Evolutionary conservation across 2,888 invertebrate genomes (phyloP).

Genomic region (Chrysolina americana): DNA sequence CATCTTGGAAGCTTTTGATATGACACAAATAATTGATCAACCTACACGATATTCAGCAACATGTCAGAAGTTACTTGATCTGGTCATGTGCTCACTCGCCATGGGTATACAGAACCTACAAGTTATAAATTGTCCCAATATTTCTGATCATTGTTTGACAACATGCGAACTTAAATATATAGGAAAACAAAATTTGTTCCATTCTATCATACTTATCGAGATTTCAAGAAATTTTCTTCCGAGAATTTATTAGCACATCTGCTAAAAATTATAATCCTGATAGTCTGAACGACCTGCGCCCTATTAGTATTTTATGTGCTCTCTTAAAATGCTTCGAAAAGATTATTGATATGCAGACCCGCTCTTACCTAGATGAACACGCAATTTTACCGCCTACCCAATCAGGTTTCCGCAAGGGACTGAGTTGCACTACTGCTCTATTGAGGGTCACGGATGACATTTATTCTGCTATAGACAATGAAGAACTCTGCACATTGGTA

Average conservation of each 20-base stretch:
- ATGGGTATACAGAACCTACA: neutral
- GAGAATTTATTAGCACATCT: neutral
- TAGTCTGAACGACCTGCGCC: constrained; percentile 4
- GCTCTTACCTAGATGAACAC: neutral
- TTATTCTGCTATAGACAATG: neutral
- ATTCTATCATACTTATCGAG: neutral
- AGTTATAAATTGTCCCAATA: neutral
- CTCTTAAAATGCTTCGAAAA: constrained; percentile 16
- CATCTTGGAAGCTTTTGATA: neutral
- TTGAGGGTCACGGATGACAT: constrained; percentile 5
- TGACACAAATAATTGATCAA: constrained; percentile 10
- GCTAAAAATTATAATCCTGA: neutral
- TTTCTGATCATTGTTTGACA: neutral
- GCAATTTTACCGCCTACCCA: neutral
- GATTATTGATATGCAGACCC: neutral
- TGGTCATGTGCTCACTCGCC: neutral
- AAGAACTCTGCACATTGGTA: constrained; percentile 3
- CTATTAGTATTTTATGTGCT: constrained; percentile 2
- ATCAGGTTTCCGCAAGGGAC: neutral
- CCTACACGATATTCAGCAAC: constrained; percentile 8
- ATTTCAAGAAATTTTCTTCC: neutral
- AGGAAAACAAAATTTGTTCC: neutral
- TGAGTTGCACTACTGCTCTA: neutral
- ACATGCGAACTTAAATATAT: neutral
- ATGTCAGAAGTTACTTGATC: neutral